phyloP scores from a whole-genome alignment of 2,797 vertebrate genomes.

The Intellagama lesueurii region DNA sequence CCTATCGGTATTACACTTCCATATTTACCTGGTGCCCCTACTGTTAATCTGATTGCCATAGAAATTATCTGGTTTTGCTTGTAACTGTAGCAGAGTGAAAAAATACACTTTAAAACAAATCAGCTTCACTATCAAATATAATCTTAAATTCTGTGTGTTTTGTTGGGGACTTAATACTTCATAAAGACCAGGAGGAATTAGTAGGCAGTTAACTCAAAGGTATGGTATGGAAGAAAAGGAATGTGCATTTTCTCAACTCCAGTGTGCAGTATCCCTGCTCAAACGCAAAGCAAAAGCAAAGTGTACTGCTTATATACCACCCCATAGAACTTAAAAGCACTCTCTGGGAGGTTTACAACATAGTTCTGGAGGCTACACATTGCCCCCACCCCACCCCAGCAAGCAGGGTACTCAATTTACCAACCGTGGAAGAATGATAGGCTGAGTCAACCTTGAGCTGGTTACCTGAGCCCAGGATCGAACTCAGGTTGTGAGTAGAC shows the following conservation, averaged over 20 bases:
- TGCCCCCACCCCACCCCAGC: no score
- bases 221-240: neutral
- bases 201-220: neutral
- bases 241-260: neutral
- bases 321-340: no score
- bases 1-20: slow-evolving; percentile 21
- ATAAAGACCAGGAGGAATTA: neutral
- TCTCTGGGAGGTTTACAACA: no score
- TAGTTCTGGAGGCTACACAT: no score
- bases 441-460: no score
- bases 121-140: neutral
- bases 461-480: no score
- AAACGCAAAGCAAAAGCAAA: no score
- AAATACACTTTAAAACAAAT: neutral
- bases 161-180: slow-evolving; percentile 2
- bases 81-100: neutral
- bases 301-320: no score
- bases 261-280: neutral
- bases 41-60: slow-evolving; percentile 23
- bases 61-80: slow-evolving; percentile 11
- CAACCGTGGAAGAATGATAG: no score
- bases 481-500: no score
- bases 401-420: no score
- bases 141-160: slow-evolving; percentile 14
- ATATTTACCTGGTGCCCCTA: slow-evolving; percentile 16